Conservation (phyloP, 2,888 invertebrate genomes). For the Leptinotarsa tumamoca region DNA sequence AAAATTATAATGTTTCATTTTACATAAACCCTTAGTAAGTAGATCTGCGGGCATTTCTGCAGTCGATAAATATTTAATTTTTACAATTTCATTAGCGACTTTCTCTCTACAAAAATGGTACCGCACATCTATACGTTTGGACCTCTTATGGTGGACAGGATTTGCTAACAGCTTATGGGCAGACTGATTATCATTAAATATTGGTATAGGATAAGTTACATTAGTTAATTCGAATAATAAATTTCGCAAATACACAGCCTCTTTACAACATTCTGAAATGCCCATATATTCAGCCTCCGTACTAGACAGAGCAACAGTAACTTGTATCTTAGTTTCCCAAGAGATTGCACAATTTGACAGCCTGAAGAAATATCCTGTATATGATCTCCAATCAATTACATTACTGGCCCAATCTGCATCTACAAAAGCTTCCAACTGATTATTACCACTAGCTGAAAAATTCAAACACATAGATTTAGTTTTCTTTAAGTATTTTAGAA, state of each 20-base stretch:
- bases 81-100: background rate
- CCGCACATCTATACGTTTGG: constrained; percentile 46
- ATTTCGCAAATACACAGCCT: background rate
- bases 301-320: constrained; percentile 34
- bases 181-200: constrained; percentile 45
- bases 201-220: background rate
- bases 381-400: background rate
- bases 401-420: constrained; percentile 42
- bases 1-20: background rate
- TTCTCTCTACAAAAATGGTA: constrained; percentile 34
- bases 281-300: constrained; percentile 44
- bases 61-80: background rate
- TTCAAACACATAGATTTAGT: background rate
- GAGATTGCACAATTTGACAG: constrained; percentile 32
- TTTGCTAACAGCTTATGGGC: constrained; percentile 48
- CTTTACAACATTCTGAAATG: background rate
- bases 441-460: background rate
- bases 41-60: background rate
- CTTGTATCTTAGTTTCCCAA: constrained; percentile 42
- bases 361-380: constrained; percentile 40
- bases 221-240: background rate
- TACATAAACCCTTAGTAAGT: background rate
- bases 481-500: background rate
- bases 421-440: constrained; percentile 18
- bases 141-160: constrained; percentile 45